Conservation (phyloP, 2,113 vertebrate species). For the Canis aureus region DNA sequence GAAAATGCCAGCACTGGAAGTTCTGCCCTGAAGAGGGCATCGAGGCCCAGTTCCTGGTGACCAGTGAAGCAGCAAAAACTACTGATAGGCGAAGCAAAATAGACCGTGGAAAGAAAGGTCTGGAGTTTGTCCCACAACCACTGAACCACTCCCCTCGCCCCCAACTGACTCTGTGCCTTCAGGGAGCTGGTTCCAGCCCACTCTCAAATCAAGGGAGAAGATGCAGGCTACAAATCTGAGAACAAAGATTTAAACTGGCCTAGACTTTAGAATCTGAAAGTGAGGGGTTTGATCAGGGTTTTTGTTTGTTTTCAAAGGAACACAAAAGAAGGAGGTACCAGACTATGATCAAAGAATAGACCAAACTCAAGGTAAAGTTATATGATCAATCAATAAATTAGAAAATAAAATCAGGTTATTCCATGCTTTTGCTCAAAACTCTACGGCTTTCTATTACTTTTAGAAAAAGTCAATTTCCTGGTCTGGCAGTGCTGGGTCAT, state of each 20-base stretch:
- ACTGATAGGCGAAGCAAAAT: neutral
- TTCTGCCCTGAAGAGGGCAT: neutral
- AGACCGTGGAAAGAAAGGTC: neutral
- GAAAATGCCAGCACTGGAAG: neutral
- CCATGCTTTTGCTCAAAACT: neutral
- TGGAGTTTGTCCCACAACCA: neutral
- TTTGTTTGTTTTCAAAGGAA: neutral
- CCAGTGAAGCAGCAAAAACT: neutral
- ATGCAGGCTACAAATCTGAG: neutral
- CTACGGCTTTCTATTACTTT: neutral
- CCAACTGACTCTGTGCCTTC: neutral
- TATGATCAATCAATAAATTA: neutral
- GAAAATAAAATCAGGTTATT: neutral
- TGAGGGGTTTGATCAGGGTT: neutral
- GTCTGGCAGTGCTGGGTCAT: neutral
- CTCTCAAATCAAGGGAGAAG: neutral
- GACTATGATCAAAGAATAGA: neutral
- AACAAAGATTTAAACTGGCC: neutral
- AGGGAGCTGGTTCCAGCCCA: neutral
- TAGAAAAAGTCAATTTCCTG: neutral
- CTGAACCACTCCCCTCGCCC: neutral
- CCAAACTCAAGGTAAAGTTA: neutral
- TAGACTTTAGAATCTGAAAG: neutral
- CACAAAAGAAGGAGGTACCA: neutral
- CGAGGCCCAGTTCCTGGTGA: neutral